Evolutionary conservation across 2,888 invertebrate species (phyloP).

Genomic region (Drosophila peninsularis): DNA sequence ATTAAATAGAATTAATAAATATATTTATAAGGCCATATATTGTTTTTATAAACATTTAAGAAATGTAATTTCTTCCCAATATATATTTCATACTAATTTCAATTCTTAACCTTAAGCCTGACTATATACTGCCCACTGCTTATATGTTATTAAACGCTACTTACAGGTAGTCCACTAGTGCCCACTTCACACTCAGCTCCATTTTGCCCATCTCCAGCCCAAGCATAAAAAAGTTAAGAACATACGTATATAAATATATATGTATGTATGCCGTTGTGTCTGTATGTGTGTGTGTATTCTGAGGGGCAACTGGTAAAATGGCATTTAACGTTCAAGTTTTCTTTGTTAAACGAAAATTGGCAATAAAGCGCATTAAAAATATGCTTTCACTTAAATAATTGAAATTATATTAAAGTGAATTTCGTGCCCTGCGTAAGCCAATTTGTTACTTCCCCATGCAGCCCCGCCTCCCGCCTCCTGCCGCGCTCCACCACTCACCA

Average conservation of each 20-base stretch:
- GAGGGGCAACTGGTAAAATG: constrained; percentile 26
- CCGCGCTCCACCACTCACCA: background rate
- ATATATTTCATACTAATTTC: no score
- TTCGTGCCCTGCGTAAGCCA: constrained; percentile 40
- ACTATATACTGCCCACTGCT: background rate
- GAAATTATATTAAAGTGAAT: constrained; percentile 71
- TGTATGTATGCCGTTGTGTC: background rate
- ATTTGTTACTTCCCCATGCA: constrained; percentile 47
- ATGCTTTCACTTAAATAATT: constrained; percentile 72
- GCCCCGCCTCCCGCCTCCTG: background rate
- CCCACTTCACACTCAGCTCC: background rate
- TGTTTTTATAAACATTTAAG: background rate
- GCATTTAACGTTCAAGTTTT: constrained; percentile 45
- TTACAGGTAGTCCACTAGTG: background rate
- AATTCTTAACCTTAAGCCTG: no score
- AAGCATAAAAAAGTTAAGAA: background rate
- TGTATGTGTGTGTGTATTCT: constrained; percentile 9
- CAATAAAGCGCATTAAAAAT: constrained; percentile 76
- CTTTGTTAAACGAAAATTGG: constrained; percentile 64
- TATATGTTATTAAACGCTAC: background rate
- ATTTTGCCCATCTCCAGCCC: constrained; percentile 10
- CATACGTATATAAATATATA: background rate
- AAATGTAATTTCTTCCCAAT: no score
- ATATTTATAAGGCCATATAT: no score
- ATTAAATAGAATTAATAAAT: no score